Evolutionary conservation across 2,888 invertebrate genomes (phyloP).

Genomic region (Sepiola atlantica): DNA sequence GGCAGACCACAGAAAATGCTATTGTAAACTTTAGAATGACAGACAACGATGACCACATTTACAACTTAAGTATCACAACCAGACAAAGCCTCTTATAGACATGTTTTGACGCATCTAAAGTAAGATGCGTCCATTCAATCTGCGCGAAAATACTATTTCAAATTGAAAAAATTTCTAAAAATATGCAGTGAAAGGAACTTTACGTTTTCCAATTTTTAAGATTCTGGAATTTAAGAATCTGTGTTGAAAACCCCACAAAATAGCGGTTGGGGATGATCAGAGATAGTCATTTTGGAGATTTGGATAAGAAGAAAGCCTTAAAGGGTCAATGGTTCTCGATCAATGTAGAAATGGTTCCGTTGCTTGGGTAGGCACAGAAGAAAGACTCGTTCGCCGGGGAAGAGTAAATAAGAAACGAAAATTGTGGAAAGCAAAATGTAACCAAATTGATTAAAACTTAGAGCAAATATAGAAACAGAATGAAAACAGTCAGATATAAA

Average conservation of each 20-base stretch:
- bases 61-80: too few species aligned
- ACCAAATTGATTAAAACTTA: background rate
- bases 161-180: background rate
- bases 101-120: too few species aligned
- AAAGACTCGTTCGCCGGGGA: background rate
- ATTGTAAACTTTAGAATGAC: too few species aligned
- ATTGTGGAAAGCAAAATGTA: background rate
- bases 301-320: background rate
- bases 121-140: too few species aligned
- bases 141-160: too few species aligned
- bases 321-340: background rate
- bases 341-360: background rate
- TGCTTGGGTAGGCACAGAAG: background rate
- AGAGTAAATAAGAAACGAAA: background rate
- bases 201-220: background rate
- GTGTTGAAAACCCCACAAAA: background rate
- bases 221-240: background rate
- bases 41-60: too few species aligned
- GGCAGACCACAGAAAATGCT: too few species aligned
- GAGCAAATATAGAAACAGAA: background rate
- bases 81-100: too few species aligned
- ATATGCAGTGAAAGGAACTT: background rate
- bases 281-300: slow-evolving; percentile 32
- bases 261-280: background rate
- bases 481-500: background rate